A percentile compares a stretch with the other conserved stretches of the same genome.
phyloP scores from a whole-genome alignment of 2,888 invertebrate species.

The Troides aeacus region DNA sequence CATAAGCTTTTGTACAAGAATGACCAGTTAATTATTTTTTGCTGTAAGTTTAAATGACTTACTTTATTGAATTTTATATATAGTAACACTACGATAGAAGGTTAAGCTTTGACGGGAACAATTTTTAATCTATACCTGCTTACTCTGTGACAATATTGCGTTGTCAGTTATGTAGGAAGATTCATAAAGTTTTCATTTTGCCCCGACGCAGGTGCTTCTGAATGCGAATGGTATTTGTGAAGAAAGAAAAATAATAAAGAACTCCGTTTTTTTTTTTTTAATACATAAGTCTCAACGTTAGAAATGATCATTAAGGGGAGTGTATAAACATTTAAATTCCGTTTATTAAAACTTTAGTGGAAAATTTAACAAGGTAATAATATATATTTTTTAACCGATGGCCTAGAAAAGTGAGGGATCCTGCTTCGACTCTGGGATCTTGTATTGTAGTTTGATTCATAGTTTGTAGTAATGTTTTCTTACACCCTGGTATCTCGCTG shows the following conservation, averaged over 20 bases:
- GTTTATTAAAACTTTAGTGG: no score
- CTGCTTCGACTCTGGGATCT: no score
- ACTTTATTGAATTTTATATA: neutral
- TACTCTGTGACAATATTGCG: slow-evolving; percentile 1
- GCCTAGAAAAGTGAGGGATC: no score
- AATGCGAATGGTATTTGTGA: slow-evolving; percentile 6
- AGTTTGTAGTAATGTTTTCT: no score
- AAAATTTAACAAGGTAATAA: no score
- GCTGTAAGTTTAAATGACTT: neutral
- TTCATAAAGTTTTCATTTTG: slow-evolving; percentile 23
- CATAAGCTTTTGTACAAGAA: no score
- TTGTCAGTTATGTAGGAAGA: slow-evolving; percentile 17
- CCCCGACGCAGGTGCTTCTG: slow-evolving; percentile 18
- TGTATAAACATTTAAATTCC: no score
- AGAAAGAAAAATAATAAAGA: neutral
- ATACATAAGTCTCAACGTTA: neutral
- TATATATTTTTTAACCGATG: no score
- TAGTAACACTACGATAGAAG: neutral
- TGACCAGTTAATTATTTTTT: no score
- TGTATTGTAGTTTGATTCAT: no score
- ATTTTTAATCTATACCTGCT: neutral
- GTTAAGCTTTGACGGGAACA: neutral
- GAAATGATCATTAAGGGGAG: neutral
- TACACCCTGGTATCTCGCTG: no score
- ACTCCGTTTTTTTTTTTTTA: neutral